A percentile compares a stretch with the other conserved stretches of the same genome.
Conservation (phyloP, 2,888 invertebrate species). For the Emmelina monodactyla region DNA sequence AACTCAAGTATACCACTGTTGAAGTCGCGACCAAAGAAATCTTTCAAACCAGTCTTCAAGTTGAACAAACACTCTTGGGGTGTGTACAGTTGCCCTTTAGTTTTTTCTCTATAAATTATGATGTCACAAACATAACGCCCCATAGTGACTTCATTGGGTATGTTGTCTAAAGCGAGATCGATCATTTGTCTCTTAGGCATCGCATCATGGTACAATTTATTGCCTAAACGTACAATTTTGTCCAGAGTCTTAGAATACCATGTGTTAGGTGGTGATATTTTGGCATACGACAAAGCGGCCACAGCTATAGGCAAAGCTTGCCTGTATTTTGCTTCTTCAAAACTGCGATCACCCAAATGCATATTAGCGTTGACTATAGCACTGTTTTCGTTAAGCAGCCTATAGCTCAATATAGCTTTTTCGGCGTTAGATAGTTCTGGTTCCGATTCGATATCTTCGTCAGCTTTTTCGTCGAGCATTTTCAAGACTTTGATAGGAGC, state of each 20-base stretch:
- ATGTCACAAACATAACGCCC: constrained; percentile 68
- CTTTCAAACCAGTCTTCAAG: constrained; percentile 49
- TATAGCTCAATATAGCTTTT: constrained; percentile 62
- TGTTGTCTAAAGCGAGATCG: constrained; percentile 58
- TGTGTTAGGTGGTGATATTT: constrained; percentile 69
- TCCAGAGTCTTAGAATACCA: constrained; percentile 67
- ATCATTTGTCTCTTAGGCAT: constrained; percentile 49
- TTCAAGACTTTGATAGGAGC: constrained; percentile 53
- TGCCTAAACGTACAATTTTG: constrained; percentile 66
- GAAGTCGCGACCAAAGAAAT: constrained; percentile 61
- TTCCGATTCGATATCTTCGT: constrained; percentile 57
- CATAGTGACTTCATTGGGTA: constrained; percentile 63
- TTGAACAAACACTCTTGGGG: constrained; percentile 60
- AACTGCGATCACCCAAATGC: constrained; percentile 66
- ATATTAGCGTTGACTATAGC: constrained; percentile 66
- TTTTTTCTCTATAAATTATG: constrained; percentile 61
- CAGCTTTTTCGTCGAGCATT: constrained; percentile 45
- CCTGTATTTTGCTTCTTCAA: constrained; percentile 64
- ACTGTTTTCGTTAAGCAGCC: constrained; percentile 60
- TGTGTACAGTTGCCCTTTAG: constrained; percentile 53
- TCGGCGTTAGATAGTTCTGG: constrained; percentile 50
- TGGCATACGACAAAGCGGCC: constrained; percentile 69
- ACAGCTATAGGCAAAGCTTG: constrained; percentile 68
- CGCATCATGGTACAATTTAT: constrained; percentile 65
- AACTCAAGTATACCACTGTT: constrained; percentile 65